Percentiles rank a stretch among this genome's conserved stretches.
Evolutionary conservation across 2,113 vertebrate genomes (phyloP).

Genomic region (Clarias gariepinus): DNA sequence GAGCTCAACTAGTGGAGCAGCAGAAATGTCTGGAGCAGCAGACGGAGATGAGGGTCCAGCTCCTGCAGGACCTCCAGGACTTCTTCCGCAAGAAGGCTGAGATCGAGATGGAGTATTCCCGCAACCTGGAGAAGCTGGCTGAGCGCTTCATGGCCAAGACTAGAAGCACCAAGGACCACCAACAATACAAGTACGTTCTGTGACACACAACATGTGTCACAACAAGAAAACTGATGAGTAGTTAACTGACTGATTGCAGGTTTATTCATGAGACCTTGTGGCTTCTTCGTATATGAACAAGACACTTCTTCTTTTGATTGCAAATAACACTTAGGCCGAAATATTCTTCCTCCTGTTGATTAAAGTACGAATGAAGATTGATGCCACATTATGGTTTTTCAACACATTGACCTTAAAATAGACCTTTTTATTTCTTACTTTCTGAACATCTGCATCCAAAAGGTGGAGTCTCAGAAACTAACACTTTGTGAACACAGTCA

Average conservation of each 20-base stretch:
- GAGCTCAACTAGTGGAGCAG: slow-evolving; percentile 93
- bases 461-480: background rate
- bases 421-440: background rate
- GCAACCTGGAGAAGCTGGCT: slow-evolving; percentile 94
- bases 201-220: background rate
- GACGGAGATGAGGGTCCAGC: slow-evolving; percentile 95
- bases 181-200: slow-evolving; percentile 91
- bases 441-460: background rate
- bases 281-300: background rate
- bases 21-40: slow-evolving; percentile 98
- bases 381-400: background rate
- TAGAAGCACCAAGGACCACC: slow-evolving; percentile 97
- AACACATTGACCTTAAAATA: background rate
- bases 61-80: slow-evolving; percentile 97
- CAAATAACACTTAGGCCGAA: background rate
- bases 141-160: slow-evolving; percentile 99
- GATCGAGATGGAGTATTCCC: slow-evolving; percentile 97
- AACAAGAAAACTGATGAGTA: background rate
- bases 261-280: background rate
- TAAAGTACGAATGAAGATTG: too few species aligned
- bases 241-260: background rate
- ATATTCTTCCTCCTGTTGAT: background rate
- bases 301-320: too few species aligned
- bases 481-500: background rate
- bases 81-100: slow-evolving; percentile 98